Conservation (phyloP, 2,888 invertebrate genomes). For the Chironomus riparius region DNA sequence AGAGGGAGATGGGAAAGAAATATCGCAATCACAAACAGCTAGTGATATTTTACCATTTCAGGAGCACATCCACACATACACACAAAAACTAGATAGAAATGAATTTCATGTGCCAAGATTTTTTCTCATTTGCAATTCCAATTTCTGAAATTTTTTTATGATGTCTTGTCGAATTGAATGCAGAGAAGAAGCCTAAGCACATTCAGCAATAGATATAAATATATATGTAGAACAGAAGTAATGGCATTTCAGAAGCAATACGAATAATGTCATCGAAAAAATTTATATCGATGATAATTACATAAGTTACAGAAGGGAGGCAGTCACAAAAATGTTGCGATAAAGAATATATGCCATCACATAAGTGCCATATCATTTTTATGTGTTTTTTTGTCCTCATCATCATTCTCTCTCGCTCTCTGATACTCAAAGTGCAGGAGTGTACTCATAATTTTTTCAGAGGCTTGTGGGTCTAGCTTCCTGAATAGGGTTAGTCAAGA, state of each 20-base stretch:
- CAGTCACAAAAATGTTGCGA: background rate
- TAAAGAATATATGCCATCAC: background rate
- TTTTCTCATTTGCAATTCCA: conserved; percentile 19
- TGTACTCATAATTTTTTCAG: no score
- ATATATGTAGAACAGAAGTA: background rate
- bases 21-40: background rate
- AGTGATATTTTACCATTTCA: background rate
- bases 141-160: background rate
- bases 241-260: background rate
- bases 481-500: no score
- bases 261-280: background rate
- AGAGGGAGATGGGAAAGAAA: background rate
- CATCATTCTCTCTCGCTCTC: background rate
- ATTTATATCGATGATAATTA: conserved; percentile 12
- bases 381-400: background rate
- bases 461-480: no score
- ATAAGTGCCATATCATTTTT: background rate
- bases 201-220: background rate
- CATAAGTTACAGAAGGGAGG: background rate
- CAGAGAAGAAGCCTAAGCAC: background rate
- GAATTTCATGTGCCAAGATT: conserved; percentile 3
- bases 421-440: no score
- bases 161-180: background rate
- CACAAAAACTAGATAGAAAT: background rate
- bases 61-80: background rate